Conservation (phyloP, 2,888 invertebrate genomes). For the Drosophila merina region DNA sequence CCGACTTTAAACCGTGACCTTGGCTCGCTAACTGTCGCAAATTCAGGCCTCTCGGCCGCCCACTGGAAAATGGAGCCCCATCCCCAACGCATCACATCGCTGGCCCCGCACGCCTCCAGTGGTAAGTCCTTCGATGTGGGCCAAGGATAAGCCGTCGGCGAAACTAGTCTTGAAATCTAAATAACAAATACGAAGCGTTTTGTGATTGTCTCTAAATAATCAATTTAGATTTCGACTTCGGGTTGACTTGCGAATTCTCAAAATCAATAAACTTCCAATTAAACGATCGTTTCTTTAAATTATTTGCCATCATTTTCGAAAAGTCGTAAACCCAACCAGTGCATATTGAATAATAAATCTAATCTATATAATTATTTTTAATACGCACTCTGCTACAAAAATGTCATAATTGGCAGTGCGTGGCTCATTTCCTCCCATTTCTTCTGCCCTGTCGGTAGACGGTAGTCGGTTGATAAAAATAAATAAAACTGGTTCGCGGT, state of each 20-base stretch:
- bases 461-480: constrained; percentile 3
- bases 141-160: constrained; percentile 55
- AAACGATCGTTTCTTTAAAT: no score
- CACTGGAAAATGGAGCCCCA: constrained; percentile 84
- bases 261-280: no score
- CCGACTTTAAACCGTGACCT: constrained; percentile 84
- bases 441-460: constrained; percentile 8
- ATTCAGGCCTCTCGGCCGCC: constrained; percentile 78
- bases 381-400: neutral
- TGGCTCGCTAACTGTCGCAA: constrained; percentile 83
- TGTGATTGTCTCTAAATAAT: no score
- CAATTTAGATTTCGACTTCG: no score
- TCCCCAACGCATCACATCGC: constrained; percentile 78
- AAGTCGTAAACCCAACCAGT: neutral
- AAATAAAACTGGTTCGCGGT: constrained; percentile 42
- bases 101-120: constrained; percentile 79
- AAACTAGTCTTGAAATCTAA: neutral
- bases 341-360: neutral
- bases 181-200: no score
- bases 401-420: constrained; percentile 31
- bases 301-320: neutral
- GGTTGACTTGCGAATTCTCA: no score
- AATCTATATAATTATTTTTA: constrained; percentile 1
- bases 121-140: constrained; percentile 71
- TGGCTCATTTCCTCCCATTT: constrained; percentile 31